These are phyloP conservation scores for Ptilonorhynchus violaceus DNA, from an alignment of 2,113 vertebrate species.

Conservation along the genomic window DNA sequence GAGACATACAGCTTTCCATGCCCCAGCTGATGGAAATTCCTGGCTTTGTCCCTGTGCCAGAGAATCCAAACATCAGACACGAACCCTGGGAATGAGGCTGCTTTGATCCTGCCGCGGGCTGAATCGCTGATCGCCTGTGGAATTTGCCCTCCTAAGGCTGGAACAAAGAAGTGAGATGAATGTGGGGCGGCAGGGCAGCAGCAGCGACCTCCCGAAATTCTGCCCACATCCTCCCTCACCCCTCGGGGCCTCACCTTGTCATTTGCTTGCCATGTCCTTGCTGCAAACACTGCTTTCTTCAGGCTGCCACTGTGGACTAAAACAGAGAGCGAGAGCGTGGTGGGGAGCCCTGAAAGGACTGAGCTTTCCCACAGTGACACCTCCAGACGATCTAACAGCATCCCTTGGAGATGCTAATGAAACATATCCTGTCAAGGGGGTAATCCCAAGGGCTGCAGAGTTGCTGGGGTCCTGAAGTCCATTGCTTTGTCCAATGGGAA, in stretches of 20 bases:
- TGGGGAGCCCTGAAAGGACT: neutral
- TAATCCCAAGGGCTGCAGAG: neutral
- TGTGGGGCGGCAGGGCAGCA: neutral
- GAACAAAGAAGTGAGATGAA: conserved; percentile 34
- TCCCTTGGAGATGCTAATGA: neutral
- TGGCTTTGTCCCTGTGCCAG: neutral
- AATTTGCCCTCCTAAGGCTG: conserved; percentile 48
- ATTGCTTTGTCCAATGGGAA: neutral
- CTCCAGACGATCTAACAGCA: neutral
- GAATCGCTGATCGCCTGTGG: neutral
- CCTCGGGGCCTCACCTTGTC: neutral
- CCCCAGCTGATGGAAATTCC: conserved; percentile 10
- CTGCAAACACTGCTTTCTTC: neutral
- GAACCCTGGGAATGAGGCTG: neutral
- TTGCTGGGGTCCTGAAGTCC: neutral
- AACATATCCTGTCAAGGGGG: neutral
- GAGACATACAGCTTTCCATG: neutral
- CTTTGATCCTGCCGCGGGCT: conserved; percentile 28
- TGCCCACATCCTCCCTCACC: neutral
- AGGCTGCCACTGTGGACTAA: neutral
- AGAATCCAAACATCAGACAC: neutral
- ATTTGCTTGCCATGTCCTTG: neutral
- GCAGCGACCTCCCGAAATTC: neutral
- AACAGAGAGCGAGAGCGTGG: neutral
- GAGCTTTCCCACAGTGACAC: neutral